Conservation (phyloP, 2,888 invertebrate species). For the Onthophagus sagittarius region DNA sequence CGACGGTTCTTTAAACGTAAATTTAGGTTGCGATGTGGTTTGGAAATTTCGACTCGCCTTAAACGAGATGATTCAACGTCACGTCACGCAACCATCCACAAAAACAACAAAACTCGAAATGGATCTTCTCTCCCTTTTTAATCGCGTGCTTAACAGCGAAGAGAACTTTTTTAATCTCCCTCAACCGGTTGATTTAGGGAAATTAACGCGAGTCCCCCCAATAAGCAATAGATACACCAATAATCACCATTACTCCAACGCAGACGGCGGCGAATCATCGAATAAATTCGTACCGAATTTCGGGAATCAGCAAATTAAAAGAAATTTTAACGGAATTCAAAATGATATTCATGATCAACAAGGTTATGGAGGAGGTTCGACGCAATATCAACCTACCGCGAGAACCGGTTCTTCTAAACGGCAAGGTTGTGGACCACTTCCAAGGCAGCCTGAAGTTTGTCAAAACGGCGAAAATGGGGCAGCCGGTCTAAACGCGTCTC, state of each 20-base stretch:
- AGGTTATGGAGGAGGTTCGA: no score
- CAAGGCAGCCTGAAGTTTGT: background rate
- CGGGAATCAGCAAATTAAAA: no score
- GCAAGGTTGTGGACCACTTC: background rate
- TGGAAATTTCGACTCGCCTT: slow-evolving; percentile 33
- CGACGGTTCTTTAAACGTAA: slow-evolving; percentile 41
- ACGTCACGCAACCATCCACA: slow-evolving; percentile 58
- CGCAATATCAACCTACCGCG: no score
- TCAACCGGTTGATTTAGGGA: slow-evolving; percentile 72
- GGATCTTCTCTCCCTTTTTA: slow-evolving; percentile 62
- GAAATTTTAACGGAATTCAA: no score
- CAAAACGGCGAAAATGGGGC: background rate
- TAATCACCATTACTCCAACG: background rate
- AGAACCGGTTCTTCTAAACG: background rate
- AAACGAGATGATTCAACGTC: slow-evolving; percentile 39
- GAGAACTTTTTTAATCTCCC: slow-evolving; percentile 66
- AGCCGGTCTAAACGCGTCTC: background rate
- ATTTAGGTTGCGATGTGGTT: slow-evolving; percentile 30
- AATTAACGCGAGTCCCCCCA: slow-evolving; percentile 55
- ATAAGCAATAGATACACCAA: background rate
- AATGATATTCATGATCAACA: no score
- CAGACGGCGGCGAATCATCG: background rate
- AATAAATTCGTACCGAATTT: no score
- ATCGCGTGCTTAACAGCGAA: slow-evolving; percentile 65
- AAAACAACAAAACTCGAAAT: slow-evolving; percentile 61